Base-by-base conservation (phyloP, 2,797 vertebrate genomes). In the Catharus ustulatus region DNA sequence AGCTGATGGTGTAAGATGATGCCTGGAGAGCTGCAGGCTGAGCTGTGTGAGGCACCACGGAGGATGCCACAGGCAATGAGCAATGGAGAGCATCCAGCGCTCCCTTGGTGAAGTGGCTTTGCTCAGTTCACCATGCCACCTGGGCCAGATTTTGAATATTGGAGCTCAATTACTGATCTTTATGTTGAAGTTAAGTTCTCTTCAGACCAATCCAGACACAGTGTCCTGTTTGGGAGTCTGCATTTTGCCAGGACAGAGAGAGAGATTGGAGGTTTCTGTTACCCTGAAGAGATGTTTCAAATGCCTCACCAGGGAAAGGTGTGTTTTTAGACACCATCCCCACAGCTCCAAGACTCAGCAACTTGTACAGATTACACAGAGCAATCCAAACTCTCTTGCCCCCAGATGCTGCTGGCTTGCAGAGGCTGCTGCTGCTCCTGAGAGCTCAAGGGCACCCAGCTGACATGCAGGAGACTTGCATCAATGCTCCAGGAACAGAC, bases 401-500 rank as follows among this genome's bases (percentile, higher is more conserved):
- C 29, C 19, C 20, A n/a, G 27, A 77, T 7, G 26, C 42, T 54
- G 22, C 62, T 68, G 51, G 48, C 61, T 74, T 43, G 66, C 29
- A 32, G 58, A 30, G 46, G 19, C 71, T 84, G 86, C 17, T 84
- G 55, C 74, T 57, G 59, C 71, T 67, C 38, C 13, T 30, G 51
- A n/a, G 58, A 91, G 66, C 81, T 91, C 72, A 48, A 24, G 58
- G 64, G 23, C 75, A 85, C n/a, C 2, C 63, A 54, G 61, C 68
- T 72, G 72, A 62, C 93, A 93, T 81, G 84, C 92, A 75, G 21
- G 51, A 38, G 26, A 36, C 38, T 71, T 83, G 81, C 68, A 94
- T 40, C 58, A 61, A 5, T 40, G 34, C 82, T 92, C 54, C 77
- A 91, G 23, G 38, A 81, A 66, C 46, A 83, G 75, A 64, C 84